Conservation (phyloP, 2,888 invertebrate genomes). For the Lottia gigantea region DNA sequence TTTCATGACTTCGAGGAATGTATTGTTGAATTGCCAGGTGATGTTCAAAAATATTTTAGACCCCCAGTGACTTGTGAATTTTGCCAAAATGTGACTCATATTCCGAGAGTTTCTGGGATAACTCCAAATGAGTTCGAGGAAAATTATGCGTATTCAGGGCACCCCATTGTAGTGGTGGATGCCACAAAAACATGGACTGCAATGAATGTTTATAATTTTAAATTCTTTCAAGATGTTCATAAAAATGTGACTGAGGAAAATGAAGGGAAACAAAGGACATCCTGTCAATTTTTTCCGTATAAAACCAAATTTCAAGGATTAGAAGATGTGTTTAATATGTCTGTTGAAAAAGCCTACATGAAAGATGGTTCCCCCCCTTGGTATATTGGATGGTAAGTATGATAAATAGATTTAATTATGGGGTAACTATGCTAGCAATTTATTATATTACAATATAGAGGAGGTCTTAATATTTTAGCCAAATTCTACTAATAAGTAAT, state of each 20-base stretch:
- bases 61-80: constrained; percentile 85
- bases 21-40: constrained; percentile 43
- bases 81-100: constrained; percentile 76
- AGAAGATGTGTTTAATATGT: constrained; percentile 86
- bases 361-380: constrained; percentile 76
- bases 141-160: constrained; percentile 80
- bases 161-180: constrained; percentile 87
- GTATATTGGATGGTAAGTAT: constrained; percentile 79
- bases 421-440: no score
- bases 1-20: constrained; percentile 31
- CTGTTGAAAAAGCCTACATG: constrained; percentile 76
- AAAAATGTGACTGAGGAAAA: constrained; percentile 67
- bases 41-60: constrained; percentile 73
- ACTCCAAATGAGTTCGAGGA: constrained; percentile 79
- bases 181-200: constrained; percentile 87
- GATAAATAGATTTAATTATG: no score
- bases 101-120: constrained; percentile 77
- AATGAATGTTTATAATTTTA: constrained; percentile 80
- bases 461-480: no score
- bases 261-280: constrained; percentile 60
- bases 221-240: constrained; percentile 82
- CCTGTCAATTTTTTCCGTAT: constrained; percentile 95
- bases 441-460: no score
- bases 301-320: constrained; percentile 84
- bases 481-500: no score